These are phyloP conservation scores for Chelonus formosanus DNA, from an alignment of 2,888 invertebrate species.

Conservation along the genomic window DNA sequence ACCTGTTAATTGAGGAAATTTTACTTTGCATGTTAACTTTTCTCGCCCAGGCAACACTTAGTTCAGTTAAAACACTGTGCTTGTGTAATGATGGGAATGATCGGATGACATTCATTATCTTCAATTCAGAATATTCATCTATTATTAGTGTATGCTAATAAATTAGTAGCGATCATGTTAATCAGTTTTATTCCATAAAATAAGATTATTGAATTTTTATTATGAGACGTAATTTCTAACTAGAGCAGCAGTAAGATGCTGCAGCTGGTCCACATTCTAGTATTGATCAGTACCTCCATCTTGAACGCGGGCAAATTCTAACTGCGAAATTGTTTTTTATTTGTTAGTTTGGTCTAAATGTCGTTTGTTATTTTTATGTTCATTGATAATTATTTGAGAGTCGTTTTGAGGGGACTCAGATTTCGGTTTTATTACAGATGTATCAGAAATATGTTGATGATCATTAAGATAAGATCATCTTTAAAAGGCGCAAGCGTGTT, in stretches of 20 bases:
- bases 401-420: neutral
- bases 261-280: conserved; percentile 31
- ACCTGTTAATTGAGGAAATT: conserved; percentile 52
- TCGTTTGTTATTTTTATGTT: neutral
- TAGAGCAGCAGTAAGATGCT: neutral
- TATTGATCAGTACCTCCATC: conserved; percentile 6
- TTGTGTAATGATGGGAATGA: no score
- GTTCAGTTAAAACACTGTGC: no score
- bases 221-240: no score
- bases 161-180: no score
- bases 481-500: no score
- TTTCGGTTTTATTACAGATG: no score
- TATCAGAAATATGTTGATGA: neutral
- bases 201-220: no score
- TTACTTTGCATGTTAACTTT: conserved; percentile 44
- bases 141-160: no score
- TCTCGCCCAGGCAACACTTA: neutral
- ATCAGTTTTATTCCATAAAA: no score
- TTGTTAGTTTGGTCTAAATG: neutral
- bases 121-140: no score
- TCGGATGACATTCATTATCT: no score
- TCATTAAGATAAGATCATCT: no score
- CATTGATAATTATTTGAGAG: neutral
- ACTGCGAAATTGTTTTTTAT: conserved; percentile 22
- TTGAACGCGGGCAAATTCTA: conserved; percentile 36